Base-by-base conservation (phyloP, 2,888 invertebrate species). In the Entomobrya proxima region DNA sequence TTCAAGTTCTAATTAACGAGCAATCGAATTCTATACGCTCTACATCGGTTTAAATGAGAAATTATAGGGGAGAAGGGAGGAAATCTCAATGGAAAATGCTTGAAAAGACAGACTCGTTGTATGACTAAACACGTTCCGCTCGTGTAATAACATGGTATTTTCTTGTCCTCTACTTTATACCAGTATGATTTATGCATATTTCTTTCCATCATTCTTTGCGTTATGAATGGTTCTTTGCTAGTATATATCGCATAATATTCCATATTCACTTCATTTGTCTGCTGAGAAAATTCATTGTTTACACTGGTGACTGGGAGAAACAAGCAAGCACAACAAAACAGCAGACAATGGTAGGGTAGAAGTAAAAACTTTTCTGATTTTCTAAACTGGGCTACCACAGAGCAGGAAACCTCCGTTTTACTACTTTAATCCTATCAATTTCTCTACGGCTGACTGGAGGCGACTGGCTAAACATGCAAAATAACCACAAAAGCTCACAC, bases 1-100 rank as follows among this genome's bases (percentile, higher is more conserved):
- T 37, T 37, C 30, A 67, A 40, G 11, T 67, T 40, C n/a, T 67
- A 40, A 67, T 67, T 67, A 67, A 67, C 67, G 67, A 40, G 24
- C 67, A 67, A 67, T 67, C 40, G 40, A 67, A 67, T 67, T 67
- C 27, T 67, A 24, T 24, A 64, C 30, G n/a, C 35, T 35, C 2
- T 24, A 40, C 21, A 40, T 24, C 40, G 18, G 21, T 40, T 67
- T 37, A n/a, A 67, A 67, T 67, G 67, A 67, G 40, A 67, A 40
- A 40, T 40, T 64, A 64, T 64, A 15, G 30, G 32, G 15, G 61
- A 18, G 35, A 18, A 64, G 27, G 13, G 61, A 4, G 35, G 7
- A n/a, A n/a, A 58, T 35, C 32, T 58, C 24, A 35, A 64, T n/a
- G 35, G 61, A 35, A 64, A 64, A 64, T 64, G 27, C 55, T 5